Conservation (phyloP, 2,888 invertebrate species). For the Carcina quercana region DNA sequence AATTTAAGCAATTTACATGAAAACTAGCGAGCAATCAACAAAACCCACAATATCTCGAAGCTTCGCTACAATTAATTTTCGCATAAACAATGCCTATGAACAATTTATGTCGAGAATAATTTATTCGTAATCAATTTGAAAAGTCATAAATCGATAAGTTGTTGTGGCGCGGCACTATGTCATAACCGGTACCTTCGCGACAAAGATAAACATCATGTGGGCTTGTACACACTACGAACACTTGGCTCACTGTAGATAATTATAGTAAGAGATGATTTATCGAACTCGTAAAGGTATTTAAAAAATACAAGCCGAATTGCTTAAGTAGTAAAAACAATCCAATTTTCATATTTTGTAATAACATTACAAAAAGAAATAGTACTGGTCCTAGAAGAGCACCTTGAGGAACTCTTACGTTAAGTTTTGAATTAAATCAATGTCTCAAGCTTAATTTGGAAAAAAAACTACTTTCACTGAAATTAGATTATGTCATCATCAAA, state of each 20-base stretch:
- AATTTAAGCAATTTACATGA: neutral
- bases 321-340: too few species aligned
- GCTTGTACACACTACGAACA: constrained; percentile 10
- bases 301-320: too few species aligned
- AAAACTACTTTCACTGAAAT: too few species aligned
- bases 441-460: too few species aligned
- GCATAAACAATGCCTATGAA: constrained; percentile 29
- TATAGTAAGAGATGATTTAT: too few species aligned
- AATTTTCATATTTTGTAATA: too few species aligned
- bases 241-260: constrained; percentile 2
- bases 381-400: too few species aligned
- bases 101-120: constrained; percentile 44
- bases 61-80: constrained; percentile 19
- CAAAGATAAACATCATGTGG: constrained; percentile 25
- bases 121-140: constrained; percentile 39
- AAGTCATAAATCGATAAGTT: constrained; percentile 43
- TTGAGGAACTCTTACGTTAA: too few species aligned
- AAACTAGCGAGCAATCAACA: neutral
- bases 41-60: constrained; percentile 3
- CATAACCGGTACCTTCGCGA: constrained; percentile 25
- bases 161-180: constrained; percentile 29
- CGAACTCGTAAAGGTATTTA: too few species aligned
- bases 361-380: too few species aligned
- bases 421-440: too few species aligned
- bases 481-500: too few species aligned